A percentile compares a stretch with the other conserved stretches of the same genome.
Conservation (phyloP, 37 sponge, comb jelly and placozoan genomes). For the Cliona cf. orientalis region DNA sequence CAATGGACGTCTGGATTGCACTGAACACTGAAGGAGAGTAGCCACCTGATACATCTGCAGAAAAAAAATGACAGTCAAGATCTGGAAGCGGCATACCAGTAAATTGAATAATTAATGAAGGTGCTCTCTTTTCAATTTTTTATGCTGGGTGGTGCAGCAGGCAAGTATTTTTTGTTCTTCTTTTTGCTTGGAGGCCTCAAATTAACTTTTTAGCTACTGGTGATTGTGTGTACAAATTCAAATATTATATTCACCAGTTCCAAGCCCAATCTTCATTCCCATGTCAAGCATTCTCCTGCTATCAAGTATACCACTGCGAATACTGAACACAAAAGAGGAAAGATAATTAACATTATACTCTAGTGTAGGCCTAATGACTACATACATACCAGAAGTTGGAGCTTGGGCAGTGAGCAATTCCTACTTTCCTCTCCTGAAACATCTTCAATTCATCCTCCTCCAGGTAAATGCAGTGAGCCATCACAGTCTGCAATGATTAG, state of each 20-base stretch:
- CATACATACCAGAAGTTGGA: slow-evolving; percentile 70
- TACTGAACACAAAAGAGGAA: slow-evolving; percentile 3
- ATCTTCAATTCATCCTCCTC: slow-evolving; percentile 52
- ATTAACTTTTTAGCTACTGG: not conserved
- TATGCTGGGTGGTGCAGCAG: no score
- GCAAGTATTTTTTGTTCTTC: no score
- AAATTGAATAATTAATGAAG: no score
- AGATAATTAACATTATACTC: not conserved
- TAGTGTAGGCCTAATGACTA: not conserved
- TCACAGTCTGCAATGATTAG: slow-evolving; percentile 53
- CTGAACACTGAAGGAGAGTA: slow-evolving; percentile 67
- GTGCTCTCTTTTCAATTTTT: no score
- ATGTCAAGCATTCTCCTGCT: slow-evolving; percentile 33
- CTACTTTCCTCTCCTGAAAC: slow-evolving; percentile 49
- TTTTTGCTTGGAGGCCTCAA: no score
- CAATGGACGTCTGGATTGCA: slow-evolving; percentile 60
- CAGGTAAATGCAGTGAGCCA: slow-evolving; percentile 79
- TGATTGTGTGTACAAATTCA: not conserved
- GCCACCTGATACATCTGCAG: slow-evolving; percentile 84
- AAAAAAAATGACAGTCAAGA: no score
- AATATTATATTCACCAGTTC: slow-evolving; percentile 61
- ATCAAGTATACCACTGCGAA: slow-evolving; percentile 69
- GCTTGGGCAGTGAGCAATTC: slow-evolving; percentile 79
- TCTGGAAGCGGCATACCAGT: no score
- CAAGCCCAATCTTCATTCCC: slow-evolving; percentile 73